A percentile compares a stretch with the other conserved stretches of the same genome.
phyloP scores from a whole-genome alignment of 2,113 vertebrate genomes.

The Nicator chloris region DNA sequence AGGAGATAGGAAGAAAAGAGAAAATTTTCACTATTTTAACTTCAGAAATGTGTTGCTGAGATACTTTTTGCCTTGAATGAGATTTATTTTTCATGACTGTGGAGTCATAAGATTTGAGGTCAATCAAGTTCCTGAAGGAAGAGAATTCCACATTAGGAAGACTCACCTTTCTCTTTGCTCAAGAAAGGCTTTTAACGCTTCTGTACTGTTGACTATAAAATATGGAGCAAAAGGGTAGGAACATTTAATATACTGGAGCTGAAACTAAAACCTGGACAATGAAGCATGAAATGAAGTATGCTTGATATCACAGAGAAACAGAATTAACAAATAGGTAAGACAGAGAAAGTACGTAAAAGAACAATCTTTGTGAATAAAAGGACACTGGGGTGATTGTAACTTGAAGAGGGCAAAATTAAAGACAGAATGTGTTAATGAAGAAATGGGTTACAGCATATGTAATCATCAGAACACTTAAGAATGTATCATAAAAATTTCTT shows the following conservation, averaged over 20 bases:
- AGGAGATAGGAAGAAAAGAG: neutral
- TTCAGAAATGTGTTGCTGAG: neutral
- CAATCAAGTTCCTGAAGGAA: slow-evolving; percentile 28
- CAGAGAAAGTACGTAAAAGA: slow-evolving; percentile 10
- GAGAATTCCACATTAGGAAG: slow-evolving; percentile 3
- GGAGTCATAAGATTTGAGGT: neutral
- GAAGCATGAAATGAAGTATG: slow-evolving; percentile 68
- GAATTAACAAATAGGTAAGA: slow-evolving; percentile 59
- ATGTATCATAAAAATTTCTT: neutral
- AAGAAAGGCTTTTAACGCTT: slow-evolving; percentile 39
- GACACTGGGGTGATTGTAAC: neutral
- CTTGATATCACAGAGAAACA: slow-evolving; percentile 33
- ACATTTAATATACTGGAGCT: slow-evolving; percentile 41
- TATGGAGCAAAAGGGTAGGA: slow-evolving; percentile 38
- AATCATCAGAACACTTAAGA: neutral
- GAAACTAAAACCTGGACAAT: slow-evolving; percentile 59
- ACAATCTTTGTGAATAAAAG: slow-evolving; percentile 21
- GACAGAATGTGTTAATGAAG: neutral
- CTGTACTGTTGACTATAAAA: neutral
- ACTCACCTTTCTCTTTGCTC: neutral
- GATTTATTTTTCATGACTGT: slow-evolving; percentile 10
- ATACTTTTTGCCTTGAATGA: neutral
- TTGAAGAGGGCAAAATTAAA: slow-evolving; percentile 14
- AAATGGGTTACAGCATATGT: neutral
- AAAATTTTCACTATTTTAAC: neutral